Conservation (phyloP, 37 sponge, comb jelly and placozoan species). For the Beroe forskalii region DNA sequence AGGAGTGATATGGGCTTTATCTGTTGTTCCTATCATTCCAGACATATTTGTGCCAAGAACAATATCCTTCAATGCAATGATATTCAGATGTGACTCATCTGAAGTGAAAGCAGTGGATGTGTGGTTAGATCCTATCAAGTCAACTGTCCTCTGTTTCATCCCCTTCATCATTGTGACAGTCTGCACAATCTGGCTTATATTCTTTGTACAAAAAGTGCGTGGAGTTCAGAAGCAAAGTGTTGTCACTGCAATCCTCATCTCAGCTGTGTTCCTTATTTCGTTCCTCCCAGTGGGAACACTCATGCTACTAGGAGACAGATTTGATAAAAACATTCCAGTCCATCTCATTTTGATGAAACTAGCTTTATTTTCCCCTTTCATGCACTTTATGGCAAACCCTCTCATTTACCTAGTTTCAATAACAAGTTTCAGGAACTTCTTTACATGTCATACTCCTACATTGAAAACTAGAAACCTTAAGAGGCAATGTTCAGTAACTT, state of each 20-base stretch:
- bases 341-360: not conserved
- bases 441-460: not conserved
- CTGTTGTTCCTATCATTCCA: conserved; percentile 26
- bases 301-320: conserved; percentile 23
- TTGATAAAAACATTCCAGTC: not conserved
- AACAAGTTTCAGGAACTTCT: conserved; percentile 30
- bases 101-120: not conserved
- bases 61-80: not conserved
- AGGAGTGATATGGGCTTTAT: not conserved
- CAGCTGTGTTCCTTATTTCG: conserved; percentile 6
- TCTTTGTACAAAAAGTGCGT: conserved; percentile 9
- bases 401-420: conserved; percentile 16
- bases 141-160: not conserved
- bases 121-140: conserved; percentile 45
- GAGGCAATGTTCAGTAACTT: not conserved
- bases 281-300: conserved; percentile 20
- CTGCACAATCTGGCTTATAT: conserved; percentile 41
- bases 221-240: conserved; percentile 61
- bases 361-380: conserved; percentile 8
- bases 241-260: conserved; percentile 15
- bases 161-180: not conserved
- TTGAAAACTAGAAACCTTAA: not conserved
- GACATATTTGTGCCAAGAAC: not conserved
- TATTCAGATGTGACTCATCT: conserved; percentile 11
- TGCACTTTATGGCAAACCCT: conserved; percentile 33